phyloP scores from a whole-genome alignment of 2,797 vertebrate genomes.

The Schizopygopsis malacanthus region DNA sequence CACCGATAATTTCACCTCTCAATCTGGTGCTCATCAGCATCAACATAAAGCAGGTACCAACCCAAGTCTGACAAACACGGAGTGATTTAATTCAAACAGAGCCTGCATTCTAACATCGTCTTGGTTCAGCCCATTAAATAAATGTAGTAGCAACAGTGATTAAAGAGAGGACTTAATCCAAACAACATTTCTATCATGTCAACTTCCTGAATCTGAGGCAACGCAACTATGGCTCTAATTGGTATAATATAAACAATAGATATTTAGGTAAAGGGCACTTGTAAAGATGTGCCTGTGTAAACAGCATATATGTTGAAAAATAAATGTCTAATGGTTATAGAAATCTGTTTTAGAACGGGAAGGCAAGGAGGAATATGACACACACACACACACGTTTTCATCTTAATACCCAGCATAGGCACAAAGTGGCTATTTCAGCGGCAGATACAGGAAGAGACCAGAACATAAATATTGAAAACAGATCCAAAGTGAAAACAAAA shows the following conservation, averaged over 20 bases:
- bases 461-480: not conserved
- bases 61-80: not conserved
- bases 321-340: not conserved
- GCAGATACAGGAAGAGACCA: slow-evolving; percentile 60
- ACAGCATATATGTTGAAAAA: slow-evolving; percentile 7
- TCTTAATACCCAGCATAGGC: slow-evolving; percentile 71
- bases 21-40: slow-evolving; percentile 27
- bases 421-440: slow-evolving; percentile 74
- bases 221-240: not conserved
- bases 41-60: slow-evolving; percentile 1
- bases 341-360: not conserved
- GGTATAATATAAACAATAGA: not conserved
- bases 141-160: slow-evolving; percentile 33
- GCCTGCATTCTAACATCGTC: slow-evolving; percentile 8
- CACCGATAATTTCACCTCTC: not conserved
- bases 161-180: not conserved
- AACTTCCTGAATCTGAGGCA: slow-evolving; percentile 20
- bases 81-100: slow-evolving; percentile 15
- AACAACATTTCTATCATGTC: slow-evolving; percentile 15
- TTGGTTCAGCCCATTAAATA: slow-evolving; percentile 1
- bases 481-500: not conserved
- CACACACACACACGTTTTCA: not conserved
- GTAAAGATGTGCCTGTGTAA: slow-evolving; percentile 5
- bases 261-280: slow-evolving; percentile 29
- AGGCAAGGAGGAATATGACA: not conserved